Evolutionary conservation across 2,888 invertebrate species (phyloP).

Genomic region (Drosophila affinis): DNA sequence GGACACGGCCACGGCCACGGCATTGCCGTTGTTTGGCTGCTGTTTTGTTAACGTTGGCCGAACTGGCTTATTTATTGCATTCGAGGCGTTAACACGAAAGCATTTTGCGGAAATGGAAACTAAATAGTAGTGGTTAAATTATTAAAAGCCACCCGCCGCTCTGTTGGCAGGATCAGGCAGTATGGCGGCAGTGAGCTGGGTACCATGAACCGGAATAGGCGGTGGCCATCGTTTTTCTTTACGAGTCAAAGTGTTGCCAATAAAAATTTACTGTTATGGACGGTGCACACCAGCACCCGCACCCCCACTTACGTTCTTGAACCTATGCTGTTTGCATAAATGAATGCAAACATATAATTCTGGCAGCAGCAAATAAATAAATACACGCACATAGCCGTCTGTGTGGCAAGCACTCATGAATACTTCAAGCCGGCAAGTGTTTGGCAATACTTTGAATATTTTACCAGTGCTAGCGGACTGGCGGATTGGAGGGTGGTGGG

Average conservation of each 20-base stretch:
- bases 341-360: slow-evolving; percentile 67
- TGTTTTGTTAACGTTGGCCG: slow-evolving; percentile 58
- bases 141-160: slow-evolving; percentile 60
- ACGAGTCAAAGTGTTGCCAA: slow-evolving; percentile 65
- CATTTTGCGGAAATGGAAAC: slow-evolving; percentile 74
- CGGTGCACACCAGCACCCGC: slow-evolving; percentile 20
- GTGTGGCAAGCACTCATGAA: slow-evolving; percentile 1
- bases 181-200: background rate
- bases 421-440: slow-evolving; percentile 6
- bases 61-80: slow-evolving; percentile 67
- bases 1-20: too few species aligned
- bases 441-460: slow-evolving; percentile 68
- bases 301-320: slow-evolving; percentile 23
- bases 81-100: slow-evolving; percentile 71
- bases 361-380: slow-evolving; percentile 19
- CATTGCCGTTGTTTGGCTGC: slow-evolving; percentile 41
- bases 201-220: slow-evolving; percentile 1
- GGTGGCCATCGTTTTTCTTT: slow-evolving; percentile 65
- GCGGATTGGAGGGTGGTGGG: background rate
- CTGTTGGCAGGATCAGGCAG: background rate
- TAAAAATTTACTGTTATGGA: slow-evolving; percentile 65
- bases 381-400: slow-evolving; percentile 6
- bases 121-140: slow-evolving; percentile 77
- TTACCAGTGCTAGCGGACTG: slow-evolving; percentile 41
- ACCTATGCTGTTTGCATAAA: slow-evolving; percentile 65